These are phyloP conservation scores for Beris chalybata DNA, from an alignment of 2,888 invertebrate genomes.

Conservation along the genomic window DNA sequence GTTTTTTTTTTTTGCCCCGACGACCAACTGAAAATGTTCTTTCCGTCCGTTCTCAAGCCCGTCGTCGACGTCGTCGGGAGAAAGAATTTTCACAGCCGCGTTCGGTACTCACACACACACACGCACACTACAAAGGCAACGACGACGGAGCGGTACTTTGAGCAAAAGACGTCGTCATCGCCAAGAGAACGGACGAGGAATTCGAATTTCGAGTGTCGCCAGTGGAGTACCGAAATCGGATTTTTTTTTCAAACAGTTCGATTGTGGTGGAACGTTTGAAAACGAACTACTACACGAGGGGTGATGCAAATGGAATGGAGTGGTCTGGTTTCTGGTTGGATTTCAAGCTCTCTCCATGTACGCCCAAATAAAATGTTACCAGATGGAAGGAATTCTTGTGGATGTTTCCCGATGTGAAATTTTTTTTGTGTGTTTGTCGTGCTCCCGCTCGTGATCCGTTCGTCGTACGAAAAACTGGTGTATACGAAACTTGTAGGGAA, in stretches of 20 bases:
- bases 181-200: background rate
- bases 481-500: too few species aligned
- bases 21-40: background rate
- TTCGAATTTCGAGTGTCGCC: constrained; percentile 1
- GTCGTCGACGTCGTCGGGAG: constrained; percentile 16
- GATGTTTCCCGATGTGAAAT: too few species aligned
- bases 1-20: background rate
- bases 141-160: background rate
- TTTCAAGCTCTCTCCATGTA: constrained; percentile 14
- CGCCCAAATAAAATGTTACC: constrained; percentile 24
- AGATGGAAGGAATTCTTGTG: background rate
- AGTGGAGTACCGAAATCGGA: constrained; percentile 8
- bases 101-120: constrained; percentile 8
- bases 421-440: too few species aligned
- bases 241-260: background rate
- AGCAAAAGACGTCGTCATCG: constrained; percentile 21
- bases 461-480: too few species aligned
- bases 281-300: constrained; percentile 13
- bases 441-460: too few species aligned
- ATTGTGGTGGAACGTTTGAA: constrained; percentile 1
- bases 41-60: background rate
- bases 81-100: constrained; percentile 20
- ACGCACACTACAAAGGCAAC: background rate
- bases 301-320: too few species aligned
- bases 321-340: background rate